These are phyloP conservation scores for Gastrophryne carolinensis DNA, from an alignment of 2,797 vertebrate species.

Conservation along the genomic window DNA sequence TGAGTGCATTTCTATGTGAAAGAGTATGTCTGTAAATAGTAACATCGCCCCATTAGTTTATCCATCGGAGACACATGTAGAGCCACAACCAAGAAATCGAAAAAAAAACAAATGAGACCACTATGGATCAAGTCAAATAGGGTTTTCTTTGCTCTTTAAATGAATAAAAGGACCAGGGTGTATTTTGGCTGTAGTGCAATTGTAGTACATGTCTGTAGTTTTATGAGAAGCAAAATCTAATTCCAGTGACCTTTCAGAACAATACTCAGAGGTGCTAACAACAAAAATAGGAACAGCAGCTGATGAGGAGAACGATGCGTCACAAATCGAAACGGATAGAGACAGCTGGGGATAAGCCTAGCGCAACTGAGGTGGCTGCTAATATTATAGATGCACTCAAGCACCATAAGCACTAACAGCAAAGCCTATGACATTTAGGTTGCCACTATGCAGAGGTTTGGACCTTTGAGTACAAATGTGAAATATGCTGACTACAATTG, in stretches of 20 bases:
- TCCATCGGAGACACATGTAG: no score
- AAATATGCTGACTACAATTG: no score
- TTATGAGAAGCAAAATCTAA: neutral
- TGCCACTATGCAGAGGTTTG: no score
- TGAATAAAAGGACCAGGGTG: neutral
- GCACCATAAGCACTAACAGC: no score
- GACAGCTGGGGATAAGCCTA: neutral
- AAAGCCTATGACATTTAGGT: no score
- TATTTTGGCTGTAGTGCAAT: neutral
- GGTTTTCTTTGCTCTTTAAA: neutral
- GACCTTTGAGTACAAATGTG: no score
- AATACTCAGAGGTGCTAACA: conserved; percentile 16
- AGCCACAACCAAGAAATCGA: no score
- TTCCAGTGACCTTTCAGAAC: conserved; percentile 8
- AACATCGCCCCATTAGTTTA: no score
- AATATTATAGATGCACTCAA: neutral
- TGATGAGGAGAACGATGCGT: neutral
- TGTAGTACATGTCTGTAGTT: neutral
- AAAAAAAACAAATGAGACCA: no score
- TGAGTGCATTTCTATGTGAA: no score
- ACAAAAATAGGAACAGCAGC: conserved; percentile 10
- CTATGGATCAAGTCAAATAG: no score
- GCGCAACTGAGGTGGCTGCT: neutral
- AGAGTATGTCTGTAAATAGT: no score
- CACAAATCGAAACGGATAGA: neutral